Percentiles rank a stretch among this genome's conserved stretches.
Evolutionary conservation across 2,888 invertebrate genomes (phyloP).

Genomic region (Polietes domitor): DNA sequence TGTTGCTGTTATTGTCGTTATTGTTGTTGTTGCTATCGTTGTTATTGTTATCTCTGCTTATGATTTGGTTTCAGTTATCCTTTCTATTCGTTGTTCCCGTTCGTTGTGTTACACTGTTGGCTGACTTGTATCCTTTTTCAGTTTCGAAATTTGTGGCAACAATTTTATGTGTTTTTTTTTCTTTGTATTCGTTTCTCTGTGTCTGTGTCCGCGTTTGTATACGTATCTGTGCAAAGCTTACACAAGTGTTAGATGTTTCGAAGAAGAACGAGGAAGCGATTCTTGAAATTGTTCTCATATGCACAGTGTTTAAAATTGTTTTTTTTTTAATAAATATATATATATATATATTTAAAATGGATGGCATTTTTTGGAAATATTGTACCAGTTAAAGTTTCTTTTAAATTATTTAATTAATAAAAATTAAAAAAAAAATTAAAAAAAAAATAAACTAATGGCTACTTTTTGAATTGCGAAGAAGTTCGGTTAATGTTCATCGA

Average conservation of each 20-base stretch:
- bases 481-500: too few species aligned
- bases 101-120: constrained; percentile 13
- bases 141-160: constrained; percentile 11
- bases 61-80: background rate
- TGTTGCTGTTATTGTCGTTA: background rate
- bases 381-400: too few species aligned
- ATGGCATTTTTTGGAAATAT: too few species aligned
- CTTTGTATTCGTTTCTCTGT: background rate
- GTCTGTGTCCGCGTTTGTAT: background rate
- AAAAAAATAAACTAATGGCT: too few species aligned
- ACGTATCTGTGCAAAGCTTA: constrained; percentile 8
- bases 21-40: constrained; percentile 6
- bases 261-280: too few species aligned
- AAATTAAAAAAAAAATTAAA: too few species aligned
- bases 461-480: too few species aligned
- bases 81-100: background rate
- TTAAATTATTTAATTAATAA: too few species aligned
- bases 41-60: background rate
- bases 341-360: too few species aligned
- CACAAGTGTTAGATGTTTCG: background rate
- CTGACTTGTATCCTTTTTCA: constrained; percentile 1
- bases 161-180: constrained; percentile 27
- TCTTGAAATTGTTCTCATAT: background rate
- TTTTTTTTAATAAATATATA: too few species aligned
- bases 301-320: constrained; percentile 24